Base-by-base conservation (phyloP, 2,113 vertebrate genomes). In the Sturnira hondurensis region DNA sequence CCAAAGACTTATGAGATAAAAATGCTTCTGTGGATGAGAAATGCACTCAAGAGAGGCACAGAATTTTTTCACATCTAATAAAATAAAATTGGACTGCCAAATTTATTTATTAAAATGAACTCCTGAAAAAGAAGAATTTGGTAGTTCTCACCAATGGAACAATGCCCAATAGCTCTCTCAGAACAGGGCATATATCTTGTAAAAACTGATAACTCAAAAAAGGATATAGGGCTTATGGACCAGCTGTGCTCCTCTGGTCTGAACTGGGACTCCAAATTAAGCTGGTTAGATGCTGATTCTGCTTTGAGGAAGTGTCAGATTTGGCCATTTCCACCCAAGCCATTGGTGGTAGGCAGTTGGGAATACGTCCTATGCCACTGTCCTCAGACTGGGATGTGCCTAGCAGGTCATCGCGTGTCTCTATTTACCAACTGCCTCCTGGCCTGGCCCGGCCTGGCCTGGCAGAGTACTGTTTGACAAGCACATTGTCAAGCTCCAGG, bases 31-130 rank as follows among this genome's bases (percentile, higher is more conserved):
- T 47, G 56, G 56, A 68, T 77, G 63, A 91, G 74, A 96, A 93
- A 67, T 22, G 56, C 43, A n/a, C 56, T 89, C 17, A 4, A 83
- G 20, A 94, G 68, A 94, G 93, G 36, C 67, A 86, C 31, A 81
- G 92, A 95, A 88, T 97, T 97, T 97, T 97, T 97, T 92, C 68
- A 74, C n/a, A 68, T 96, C 88, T 47, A 94, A 90, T 90, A 93
- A 96, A 97, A 82, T 91, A 93, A 96, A 65, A 81, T 80, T 41
- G 96, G 97, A 95, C 20, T 73, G 24, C 50, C 77, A 90, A n/a
- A 12, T 50, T 77, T n/a, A 77, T 77, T 52, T 77, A 86, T 96
- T 36, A 70, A 97, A 86, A 96, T 31, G 56, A 82, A 70, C 82
- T 85, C 45, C 76, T 85, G 31, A 65, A 76, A 87, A 74, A 90